A percentile compares a stretch with the other conserved stretches of the same genome.
phyloP scores from a whole-genome alignment of 2,888 invertebrate species.

The Ennomos erosarius region DNA sequence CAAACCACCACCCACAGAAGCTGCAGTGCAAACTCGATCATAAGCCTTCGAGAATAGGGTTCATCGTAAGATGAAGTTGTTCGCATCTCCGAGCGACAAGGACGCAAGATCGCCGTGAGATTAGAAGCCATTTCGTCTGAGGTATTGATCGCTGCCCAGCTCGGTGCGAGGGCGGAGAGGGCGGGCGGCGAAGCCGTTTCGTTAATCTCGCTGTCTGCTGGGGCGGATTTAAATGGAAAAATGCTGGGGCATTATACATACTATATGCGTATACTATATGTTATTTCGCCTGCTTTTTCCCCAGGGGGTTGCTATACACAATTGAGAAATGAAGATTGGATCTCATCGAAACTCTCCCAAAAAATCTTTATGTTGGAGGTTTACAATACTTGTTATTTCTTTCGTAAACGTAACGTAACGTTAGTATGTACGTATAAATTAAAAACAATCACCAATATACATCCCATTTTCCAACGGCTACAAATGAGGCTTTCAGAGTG shows the following conservation, averaged over 20 bases:
- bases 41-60: constrained; percentile 16
- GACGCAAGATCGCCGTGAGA: constrained; percentile 38
- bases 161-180: constrained; percentile 46
- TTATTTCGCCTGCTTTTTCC: neutral
- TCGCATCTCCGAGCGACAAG: constrained; percentile 31
- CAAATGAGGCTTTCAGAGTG: no score
- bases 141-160: constrained; percentile 33
- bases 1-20: constrained; percentile 14
- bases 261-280: constrained; percentile 4
- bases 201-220: constrained; percentile 62
- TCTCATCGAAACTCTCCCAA: no score
- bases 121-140: constrained; percentile 36
- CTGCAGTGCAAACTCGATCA: constrained; percentile 20
- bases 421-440: no score
- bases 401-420: no score
- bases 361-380: no score
- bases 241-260: constrained; percentile 42
- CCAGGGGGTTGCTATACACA: constrained; percentile 6
- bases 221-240: constrained; percentile 41
- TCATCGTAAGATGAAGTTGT: constrained; percentile 18
- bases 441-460: no score
- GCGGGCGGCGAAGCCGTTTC: constrained; percentile 31
- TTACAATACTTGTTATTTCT: no score
- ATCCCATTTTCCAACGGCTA: no score
- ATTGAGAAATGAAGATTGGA: neutral